Conservation (phyloP, 2,888 invertebrate species). For the Dynastes maya region DNA sequence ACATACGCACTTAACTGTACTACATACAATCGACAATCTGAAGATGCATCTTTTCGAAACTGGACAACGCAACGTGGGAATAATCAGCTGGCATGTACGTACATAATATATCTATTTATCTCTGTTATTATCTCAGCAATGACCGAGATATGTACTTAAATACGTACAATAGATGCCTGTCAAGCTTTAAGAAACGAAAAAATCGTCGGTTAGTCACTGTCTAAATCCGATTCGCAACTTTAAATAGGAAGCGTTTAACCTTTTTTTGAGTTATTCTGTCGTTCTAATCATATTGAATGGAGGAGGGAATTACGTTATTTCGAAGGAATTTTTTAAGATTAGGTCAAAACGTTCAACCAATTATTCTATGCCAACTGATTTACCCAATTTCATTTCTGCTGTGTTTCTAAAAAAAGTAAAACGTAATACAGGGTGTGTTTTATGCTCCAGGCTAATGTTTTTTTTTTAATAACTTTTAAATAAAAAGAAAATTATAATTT, state of each 20-base stretch:
- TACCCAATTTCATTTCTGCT: no score
- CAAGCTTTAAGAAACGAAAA: neutral
- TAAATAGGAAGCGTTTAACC: neutral
- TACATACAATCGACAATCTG: neutral
- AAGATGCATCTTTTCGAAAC: neutral
- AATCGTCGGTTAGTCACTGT: neutral
- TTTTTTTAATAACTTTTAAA: no score
- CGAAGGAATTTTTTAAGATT: neutral
- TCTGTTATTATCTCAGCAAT: neutral
- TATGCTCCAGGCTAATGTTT: no score
- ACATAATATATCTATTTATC: no score
- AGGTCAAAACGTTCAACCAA: no score
- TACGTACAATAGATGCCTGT: neutral
- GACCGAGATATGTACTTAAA: neutral
- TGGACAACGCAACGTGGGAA: conserved; percentile 1
- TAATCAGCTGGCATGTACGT: neutral
- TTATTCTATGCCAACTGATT: no score
- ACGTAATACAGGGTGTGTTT: no score
- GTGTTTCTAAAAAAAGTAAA: no score
- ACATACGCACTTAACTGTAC: neutral
- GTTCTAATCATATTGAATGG: neutral
- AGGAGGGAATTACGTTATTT: neutral
- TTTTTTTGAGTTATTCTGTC: neutral
- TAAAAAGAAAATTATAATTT: no score
- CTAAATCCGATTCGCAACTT: conserved; percentile 12